These are phyloP conservation scores for Glyptemys insculpta DNA, from an alignment of 2,797 vertebrate genomes.

Conservation along the genomic window DNA sequence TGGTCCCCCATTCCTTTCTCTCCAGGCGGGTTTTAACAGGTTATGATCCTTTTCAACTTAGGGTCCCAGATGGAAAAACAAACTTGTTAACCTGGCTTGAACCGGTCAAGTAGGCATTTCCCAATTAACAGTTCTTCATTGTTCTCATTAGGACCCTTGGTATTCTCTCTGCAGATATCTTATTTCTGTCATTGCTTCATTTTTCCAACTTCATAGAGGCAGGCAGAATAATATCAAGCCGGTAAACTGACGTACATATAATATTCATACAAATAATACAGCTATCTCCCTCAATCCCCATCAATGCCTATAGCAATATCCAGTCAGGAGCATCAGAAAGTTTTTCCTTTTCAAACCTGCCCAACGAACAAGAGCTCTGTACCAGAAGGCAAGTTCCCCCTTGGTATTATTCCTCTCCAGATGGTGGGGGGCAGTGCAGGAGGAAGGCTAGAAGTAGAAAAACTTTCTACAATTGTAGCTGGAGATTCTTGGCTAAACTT, in stretches of 20 bases:
- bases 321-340: background rate
- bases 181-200: slow-evolving; percentile 23
- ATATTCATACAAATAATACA: background rate
- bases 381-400: background rate
- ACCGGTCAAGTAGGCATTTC: slow-evolving; percentile 43
- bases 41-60: background rate
- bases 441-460: background rate
- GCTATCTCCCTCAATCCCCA: background rate
- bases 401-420: background rate
- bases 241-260: background rate
- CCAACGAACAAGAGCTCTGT: background rate
- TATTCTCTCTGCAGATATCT: slow-evolving; percentile 12
- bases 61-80: background rate
- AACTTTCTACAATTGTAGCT: background rate
- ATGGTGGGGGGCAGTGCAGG: background rate
- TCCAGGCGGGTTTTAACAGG: background rate
- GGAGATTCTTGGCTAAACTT: background rate
- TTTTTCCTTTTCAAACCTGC: background rate
- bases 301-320: background rate
- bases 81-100: background rate
- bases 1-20: background rate
- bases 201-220: slow-evolving; percentile 4
- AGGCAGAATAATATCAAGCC: background rate
- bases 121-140: slow-evolving; percentile 31
- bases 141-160: background rate